phyloP scores from a whole-genome alignment of 2,888 invertebrate genomes.

The Hypomecis atomaria region DNA sequence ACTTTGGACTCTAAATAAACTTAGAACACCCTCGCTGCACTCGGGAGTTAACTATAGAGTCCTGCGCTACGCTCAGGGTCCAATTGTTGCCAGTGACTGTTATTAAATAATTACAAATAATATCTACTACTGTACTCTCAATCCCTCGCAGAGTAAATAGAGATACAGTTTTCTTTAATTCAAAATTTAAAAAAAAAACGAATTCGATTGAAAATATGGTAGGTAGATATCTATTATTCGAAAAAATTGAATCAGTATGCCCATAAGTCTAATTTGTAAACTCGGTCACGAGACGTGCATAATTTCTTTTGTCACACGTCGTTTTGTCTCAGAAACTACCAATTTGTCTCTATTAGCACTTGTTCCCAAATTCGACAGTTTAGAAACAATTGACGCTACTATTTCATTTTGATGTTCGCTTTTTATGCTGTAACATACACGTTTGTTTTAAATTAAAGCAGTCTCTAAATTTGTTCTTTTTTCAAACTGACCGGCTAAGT shows the following conservation, averaged over 20 bases:
- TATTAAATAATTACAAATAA: too few species aligned
- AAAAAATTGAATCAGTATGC: not conserved
- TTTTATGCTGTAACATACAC: slow-evolving; percentile 17
- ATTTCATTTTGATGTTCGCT: slow-evolving; percentile 24
- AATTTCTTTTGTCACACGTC: slow-evolving; percentile 4
- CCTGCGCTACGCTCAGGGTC: too few species aligned
- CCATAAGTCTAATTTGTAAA: not conserved
- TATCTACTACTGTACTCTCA: too few species aligned
- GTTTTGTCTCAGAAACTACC: slow-evolving; percentile 25
- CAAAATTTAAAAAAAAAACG: too few species aligned
- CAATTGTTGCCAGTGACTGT: too few species aligned
- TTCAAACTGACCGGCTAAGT: slow-evolving; percentile 17
- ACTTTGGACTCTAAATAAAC: too few species aligned
- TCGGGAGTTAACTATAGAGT: too few species aligned
- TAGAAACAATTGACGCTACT: slow-evolving; percentile 33
- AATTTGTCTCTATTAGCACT: slow-evolving; percentile 40
- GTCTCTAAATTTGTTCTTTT: slow-evolving; percentile 13
- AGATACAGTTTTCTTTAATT: too few species aligned
- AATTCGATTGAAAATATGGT: too few species aligned
- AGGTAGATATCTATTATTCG: too few species aligned
- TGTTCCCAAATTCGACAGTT: slow-evolving; percentile 10
- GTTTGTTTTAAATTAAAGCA: slow-evolving; percentile 1
- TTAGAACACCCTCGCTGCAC: too few species aligned
- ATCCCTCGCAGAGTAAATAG: too few species aligned
- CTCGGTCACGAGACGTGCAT: slow-evolving; percentile 5